Conservation (phyloP, 2,888 invertebrate genomes). For the Pristionchus fissidentatus region DNA sequence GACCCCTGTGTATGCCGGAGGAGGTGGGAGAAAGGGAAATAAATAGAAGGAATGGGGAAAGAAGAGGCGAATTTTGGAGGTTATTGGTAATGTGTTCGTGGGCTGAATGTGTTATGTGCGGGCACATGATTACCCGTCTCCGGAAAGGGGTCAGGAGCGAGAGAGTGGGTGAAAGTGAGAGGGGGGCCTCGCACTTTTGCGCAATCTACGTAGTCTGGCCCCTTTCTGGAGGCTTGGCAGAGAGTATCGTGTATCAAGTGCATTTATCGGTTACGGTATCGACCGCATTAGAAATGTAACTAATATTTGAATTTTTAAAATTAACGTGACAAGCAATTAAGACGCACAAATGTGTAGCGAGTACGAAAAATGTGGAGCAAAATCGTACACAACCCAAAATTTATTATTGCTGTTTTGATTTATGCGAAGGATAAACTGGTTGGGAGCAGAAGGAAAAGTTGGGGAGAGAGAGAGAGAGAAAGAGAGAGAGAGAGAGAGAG, state of each 20-base stretch:
- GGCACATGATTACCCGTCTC: too few species aligned
- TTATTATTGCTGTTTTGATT: slow-evolving; percentile 37
- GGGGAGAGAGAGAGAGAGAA: neutral
- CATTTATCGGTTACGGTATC: too few species aligned
- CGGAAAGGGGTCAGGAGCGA: neutral
- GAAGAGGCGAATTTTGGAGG: slow-evolving; percentile 5
- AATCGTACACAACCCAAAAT: neutral
- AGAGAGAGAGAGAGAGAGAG: neutral
- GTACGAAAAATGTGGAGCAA: slow-evolving; percentile 6
- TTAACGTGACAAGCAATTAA: slow-evolving; percentile 1
- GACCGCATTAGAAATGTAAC: too few species aligned
- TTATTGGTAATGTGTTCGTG: neutral
- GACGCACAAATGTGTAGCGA: neutral
- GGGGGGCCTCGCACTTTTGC: too few species aligned
- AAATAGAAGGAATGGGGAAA: too few species aligned
- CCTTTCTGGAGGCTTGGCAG: too few species aligned
- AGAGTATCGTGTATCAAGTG: too few species aligned
- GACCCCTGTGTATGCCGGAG: too few species aligned
- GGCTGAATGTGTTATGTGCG: too few species aligned
- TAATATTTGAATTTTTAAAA: slow-evolving; percentile 34
- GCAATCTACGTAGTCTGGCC: too few species aligned
- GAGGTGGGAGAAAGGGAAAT: neutral
- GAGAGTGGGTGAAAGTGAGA: neutral
- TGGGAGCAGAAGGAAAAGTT: neutral
- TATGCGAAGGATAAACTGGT: slow-evolving; percentile 39